Evolutionary conservation across 1,140 invertebrate species (phyloP).

Genomic region (Cotesia typhae): DNA sequence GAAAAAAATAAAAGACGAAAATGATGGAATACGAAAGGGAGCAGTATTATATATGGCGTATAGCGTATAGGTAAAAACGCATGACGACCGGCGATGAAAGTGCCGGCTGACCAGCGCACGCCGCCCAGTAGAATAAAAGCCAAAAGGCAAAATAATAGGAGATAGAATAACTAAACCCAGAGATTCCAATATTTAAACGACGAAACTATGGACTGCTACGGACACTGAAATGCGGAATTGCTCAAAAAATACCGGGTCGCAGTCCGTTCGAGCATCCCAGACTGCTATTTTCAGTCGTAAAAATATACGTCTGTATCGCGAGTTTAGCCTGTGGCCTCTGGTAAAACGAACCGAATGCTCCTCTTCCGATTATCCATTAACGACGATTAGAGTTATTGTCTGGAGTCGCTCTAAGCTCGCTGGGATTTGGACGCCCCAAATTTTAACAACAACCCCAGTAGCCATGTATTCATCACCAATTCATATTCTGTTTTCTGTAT

Average conservation of each 20-base stretch:
- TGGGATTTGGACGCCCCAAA: no score
- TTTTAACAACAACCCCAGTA: no score
- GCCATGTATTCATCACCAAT: no score
- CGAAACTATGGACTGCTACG: slow-evolving; percentile 35
- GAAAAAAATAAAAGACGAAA: no score
- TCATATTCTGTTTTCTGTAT: no score
- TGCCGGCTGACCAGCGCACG: no score
- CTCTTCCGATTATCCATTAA: slow-evolving; percentile 45
- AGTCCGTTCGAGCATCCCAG: slow-evolving; percentile 37
- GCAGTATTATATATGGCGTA: no score
- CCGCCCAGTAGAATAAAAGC: no score
- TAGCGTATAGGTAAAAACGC: no score
- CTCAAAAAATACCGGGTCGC: slow-evolving; percentile 40
- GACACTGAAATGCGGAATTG: slow-evolving; percentile 35
- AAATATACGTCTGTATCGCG: slow-evolving; percentile 58
- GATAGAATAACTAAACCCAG: slow-evolving; percentile 5
- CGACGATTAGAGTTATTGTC: slow-evolving; percentile 39
- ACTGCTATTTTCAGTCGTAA: slow-evolving; percentile 58
- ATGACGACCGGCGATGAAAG: no score
- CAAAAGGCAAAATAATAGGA: slow-evolving; percentile 25
- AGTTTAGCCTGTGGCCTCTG: slow-evolving; percentile 38
- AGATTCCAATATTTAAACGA: slow-evolving; percentile 52
- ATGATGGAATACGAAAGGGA: no score
- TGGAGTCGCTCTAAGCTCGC: no score
- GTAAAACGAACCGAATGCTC: slow-evolving; percentile 15